These are phyloP conservation scores for Cacoxenus indagator DNA, from an alignment of 2,888 invertebrate genomes.

Conservation along the genomic window DNA sequence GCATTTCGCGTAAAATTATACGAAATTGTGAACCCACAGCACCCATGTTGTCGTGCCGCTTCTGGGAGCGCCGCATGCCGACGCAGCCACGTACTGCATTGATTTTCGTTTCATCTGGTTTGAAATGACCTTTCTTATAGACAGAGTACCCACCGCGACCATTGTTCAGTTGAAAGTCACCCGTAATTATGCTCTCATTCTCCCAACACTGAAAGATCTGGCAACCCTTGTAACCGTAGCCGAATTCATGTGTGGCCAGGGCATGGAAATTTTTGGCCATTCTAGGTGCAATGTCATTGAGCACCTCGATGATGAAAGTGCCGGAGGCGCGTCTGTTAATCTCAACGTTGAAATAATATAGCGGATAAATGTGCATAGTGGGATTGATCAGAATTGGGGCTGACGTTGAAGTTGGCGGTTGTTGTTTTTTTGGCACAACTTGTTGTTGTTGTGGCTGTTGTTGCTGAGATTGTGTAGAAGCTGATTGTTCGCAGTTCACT, in stretches of 20 bases:
- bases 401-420: slow-evolving; percentile 36
- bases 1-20: slow-evolving; percentile 84
- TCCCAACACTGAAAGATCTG: slow-evolving; percentile 87
- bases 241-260: slow-evolving; percentile 80
- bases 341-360: slow-evolving; percentile 84
- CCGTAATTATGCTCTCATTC: slow-evolving; percentile 84
- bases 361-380: slow-evolving; percentile 75
- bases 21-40: slow-evolving; percentile 90
- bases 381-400: slow-evolving; percentile 72
- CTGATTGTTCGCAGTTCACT: not conserved
- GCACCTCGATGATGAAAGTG: slow-evolving; percentile 82
- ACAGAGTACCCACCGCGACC: slow-evolving; percentile 84
- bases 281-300: slow-evolving; percentile 83
- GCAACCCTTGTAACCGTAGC: slow-evolving; percentile 84
- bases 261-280: slow-evolving; percentile 86
- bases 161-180: slow-evolving; percentile 85
- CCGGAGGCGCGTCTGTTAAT: slow-evolving; percentile 80
- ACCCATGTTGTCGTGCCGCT: slow-evolving; percentile 83
- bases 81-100: slow-evolving; percentile 83
- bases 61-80: slow-evolving; percentile 85
- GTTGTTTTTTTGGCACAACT: not conserved
- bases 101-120: slow-evolving; percentile 85
- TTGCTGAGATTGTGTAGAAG: not conserved
- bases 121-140: slow-evolving; percentile 82
- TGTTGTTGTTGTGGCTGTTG: slow-evolving; percentile 31